Evolutionary conservation across 2,888 invertebrate genomes (phyloP), one percentile per base, ranked within the genome.

Genomic region (Drosophila eohydei): DNA sequence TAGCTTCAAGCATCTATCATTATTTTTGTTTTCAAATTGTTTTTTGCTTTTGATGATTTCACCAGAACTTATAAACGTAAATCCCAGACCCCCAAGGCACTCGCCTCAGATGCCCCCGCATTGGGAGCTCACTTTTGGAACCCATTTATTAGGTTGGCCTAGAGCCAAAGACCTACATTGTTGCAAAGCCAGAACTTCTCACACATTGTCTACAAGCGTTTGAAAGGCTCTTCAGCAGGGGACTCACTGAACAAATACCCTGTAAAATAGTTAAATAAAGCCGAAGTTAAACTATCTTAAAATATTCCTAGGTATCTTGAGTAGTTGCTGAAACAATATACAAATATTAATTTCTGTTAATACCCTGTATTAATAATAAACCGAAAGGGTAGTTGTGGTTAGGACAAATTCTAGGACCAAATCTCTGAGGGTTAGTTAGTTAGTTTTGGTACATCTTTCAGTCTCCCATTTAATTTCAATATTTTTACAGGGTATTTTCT

Each of bases 141-240:
- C 21, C 55, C 54, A 62, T 60, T 64, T 54, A 52, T 62, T 46
- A 69, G 40, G 21, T 66, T 75, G 66, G 59, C 61, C 66, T 56
- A 60, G 63, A 58, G 62, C 46, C 64, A 55, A 57, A 79, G 72
- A 79, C 36, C 80, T 34, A 71, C 48, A 65, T 58, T 65, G 64
- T 64, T 44, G 65, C 52, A 44, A 58, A 46, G 65, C 30, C 51
- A 44, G 64, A 44, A 46, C 54, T 78, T 78, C 78, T 66, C 75
- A 71, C 71, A 74, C 32, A 44, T n/a, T 36, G 26, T 51, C 46
- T 40, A 51, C 30, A 54, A 65, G 58, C 72, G 69, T 21, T 21
- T 21, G 58, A 61, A 72, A 48, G 5, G 14, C 41, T 40, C 30
- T 52, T 58, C 44, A 52, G 12, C 32, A 28, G 67, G 79, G 69